Percentiles rank a stretch among this genome's conserved stretches.
Evolutionary conservation across 2,797 vertebrate species (phyloP).

Genomic region (Hyperoplus lanceolatus): DNA sequence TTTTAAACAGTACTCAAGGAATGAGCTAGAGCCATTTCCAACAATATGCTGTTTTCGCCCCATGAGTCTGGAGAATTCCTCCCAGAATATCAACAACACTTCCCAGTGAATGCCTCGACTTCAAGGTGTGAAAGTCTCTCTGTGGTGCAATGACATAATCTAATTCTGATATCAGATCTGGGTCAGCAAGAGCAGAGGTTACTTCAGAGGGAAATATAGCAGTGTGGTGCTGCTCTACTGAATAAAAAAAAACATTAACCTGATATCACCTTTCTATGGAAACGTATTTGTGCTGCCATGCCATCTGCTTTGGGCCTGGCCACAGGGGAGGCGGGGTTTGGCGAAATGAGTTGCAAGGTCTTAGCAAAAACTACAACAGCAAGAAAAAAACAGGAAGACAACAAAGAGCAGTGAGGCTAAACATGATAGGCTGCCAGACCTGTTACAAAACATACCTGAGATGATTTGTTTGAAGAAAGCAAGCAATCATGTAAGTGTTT

Average conservation of each 20-base stretch:
- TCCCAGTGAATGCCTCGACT: not conserved
- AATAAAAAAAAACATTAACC: slow-evolving; percentile 14
- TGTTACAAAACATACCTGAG: slow-evolving; percentile 8
- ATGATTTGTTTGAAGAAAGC: not conserved
- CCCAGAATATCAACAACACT: not conserved
- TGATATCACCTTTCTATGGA: not conserved
- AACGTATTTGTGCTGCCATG: not conserved
- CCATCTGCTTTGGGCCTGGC: slow-evolving; percentile 50
- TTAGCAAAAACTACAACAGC: slow-evolving; percentile 31
- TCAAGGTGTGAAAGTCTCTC: not conserved
- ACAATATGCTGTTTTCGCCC: not conserved
- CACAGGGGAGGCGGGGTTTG: slow-evolving; percentile 15
- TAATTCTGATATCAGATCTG: not conserved
- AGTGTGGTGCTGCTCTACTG: too few relatives aligned
- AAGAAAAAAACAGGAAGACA: not conserved
- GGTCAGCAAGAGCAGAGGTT: not conserved
- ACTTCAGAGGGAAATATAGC: not conserved
- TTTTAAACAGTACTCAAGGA: not conserved
- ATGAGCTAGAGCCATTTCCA: slow-evolving; percentile 1
- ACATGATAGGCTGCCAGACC: slow-evolving; percentile 5
- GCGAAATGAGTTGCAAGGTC: not conserved
- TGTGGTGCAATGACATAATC: not conserved
- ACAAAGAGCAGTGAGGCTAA: not conserved
- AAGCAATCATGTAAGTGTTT: not conserved
- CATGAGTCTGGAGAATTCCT: slow-evolving; percentile 11